These are phyloP conservation scores for Valencia hispanica DNA, from an alignment of 2,797 vertebrate genomes.

Conservation along the genomic window DNA sequence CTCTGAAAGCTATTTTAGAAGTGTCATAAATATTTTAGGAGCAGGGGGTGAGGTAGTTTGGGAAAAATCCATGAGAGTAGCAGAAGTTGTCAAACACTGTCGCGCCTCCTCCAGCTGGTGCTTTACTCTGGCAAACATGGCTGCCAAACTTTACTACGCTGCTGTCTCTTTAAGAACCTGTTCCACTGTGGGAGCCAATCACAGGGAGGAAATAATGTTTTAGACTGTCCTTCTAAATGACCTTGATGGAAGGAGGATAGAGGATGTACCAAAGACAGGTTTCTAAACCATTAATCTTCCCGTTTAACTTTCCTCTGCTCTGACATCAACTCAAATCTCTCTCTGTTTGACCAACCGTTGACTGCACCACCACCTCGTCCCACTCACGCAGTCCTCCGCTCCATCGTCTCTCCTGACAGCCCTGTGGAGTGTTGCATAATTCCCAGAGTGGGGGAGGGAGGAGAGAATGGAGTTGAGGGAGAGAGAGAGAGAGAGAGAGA, in stretches of 20 bases:
- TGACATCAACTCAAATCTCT: conserved; percentile 15
- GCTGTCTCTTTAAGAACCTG: conserved; percentile 73
- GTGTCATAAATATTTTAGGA: conserved; percentile 39
- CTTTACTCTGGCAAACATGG: conserved; percentile 52
- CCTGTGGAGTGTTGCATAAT: conserved; percentile 65
- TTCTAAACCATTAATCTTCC: conserved; percentile 16
- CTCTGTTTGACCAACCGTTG: conserved; percentile 14
- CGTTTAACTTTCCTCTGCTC: conserved; percentile 9
- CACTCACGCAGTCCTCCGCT: conserved; percentile 12
- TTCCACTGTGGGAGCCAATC: conserved; percentile 63
- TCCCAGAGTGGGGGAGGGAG: conserved; percentile 35
- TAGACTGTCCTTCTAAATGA: conserved; percentile 70
- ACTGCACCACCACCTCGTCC: neutral
- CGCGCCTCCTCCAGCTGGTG: conserved; percentile 31
- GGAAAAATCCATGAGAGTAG: conserved; percentile 27
- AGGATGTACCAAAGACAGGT: conserved; percentile 28
- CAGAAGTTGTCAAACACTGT: conserved; percentile 23
- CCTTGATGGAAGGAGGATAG: conserved; percentile 65
- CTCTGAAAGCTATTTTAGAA: neutral
- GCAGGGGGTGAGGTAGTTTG: conserved; percentile 4
- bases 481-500: conserved; percentile 37
- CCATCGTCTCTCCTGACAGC: conserved; percentile 23
- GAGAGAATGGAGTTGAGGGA: conserved; percentile 36
- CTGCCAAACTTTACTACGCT: conserved; percentile 1
- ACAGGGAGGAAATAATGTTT: conserved; percentile 33